A percentile compares a stretch with the other conserved stretches of the same genome.
These are phyloP conservation scores for Platichthys stellatus DNA, from an alignment of 2,113 vertebrate genomes.

Conservation along the genomic window DNA sequence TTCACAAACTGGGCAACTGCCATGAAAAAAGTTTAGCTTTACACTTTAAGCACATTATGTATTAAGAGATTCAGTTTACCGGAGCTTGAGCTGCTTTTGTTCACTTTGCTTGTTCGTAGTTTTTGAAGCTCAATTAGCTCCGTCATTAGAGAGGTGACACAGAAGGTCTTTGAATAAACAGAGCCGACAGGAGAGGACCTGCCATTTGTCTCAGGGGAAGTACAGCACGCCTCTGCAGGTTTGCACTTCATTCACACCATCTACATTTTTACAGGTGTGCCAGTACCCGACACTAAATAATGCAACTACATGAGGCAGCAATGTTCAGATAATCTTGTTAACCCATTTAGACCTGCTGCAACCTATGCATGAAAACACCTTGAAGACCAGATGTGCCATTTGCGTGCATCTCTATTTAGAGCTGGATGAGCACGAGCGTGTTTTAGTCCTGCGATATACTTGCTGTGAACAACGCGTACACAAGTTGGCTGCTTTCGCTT, in stretches of 20 bases:
- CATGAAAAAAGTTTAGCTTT: neutral
- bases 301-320: neutral
- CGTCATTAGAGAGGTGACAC: constrained; percentile 1
- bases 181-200: neutral
- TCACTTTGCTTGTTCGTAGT: neutral
- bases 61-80: neutral
- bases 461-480: too few relatives aligned
- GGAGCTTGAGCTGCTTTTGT: neutral
- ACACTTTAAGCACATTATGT: neutral
- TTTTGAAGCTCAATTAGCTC: constrained; percentile 4
- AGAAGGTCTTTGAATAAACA: neutral
- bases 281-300: neutral
- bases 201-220: constrained; percentile 5
- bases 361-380: too few relatives aligned
- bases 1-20: neutral
- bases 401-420: neutral
- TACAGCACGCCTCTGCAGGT: neutral
- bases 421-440: too few relatives aligned
- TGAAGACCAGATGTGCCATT: too few relatives aligned
- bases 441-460: too few relatives aligned
- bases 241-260: neutral
- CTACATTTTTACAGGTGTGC: neutral
- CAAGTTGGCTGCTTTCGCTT: too few relatives aligned
- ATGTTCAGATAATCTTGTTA: neutral
- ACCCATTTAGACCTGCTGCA: too few relatives aligned